Evolutionary conservation across 53 echinoderm and acorn worm genomes (phyloP).

Genomic region (Luidia sarsii): DNA sequence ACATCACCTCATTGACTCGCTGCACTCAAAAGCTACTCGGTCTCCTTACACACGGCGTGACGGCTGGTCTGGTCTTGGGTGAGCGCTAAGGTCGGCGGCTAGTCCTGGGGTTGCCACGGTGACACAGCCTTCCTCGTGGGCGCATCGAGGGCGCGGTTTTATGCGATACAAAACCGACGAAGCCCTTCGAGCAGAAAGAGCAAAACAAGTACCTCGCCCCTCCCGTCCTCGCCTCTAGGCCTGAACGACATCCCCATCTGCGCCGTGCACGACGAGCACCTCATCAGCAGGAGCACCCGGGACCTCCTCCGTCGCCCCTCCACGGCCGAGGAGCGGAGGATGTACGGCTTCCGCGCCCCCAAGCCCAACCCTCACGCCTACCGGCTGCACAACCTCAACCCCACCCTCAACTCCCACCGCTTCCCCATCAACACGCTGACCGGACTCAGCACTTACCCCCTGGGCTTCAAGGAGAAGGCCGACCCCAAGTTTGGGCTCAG

Average conservation of each 20-base stretch:
- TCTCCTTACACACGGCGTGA: too few species aligned
- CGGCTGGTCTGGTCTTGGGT: too few species aligned
- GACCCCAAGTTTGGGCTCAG: slow-evolving; percentile 73
- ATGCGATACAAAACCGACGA: too few species aligned
- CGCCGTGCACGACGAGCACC: slow-evolving; percentile 83
- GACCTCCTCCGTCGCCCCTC: slow-evolving; percentile 54
- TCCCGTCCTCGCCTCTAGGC: slow-evolving; percentile 64
- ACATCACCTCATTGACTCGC: too few species aligned
- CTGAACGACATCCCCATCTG: slow-evolving; percentile 87
- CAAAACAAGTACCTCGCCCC: too few species aligned
- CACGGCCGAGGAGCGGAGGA: slow-evolving; percentile 63
- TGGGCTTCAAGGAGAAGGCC: slow-evolving; percentile 83
- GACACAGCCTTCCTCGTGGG: too few species aligned
- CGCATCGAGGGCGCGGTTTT: too few species aligned
- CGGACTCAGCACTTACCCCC: slow-evolving; percentile 87
- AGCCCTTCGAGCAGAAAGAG: too few species aligned
- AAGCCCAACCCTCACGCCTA: slow-evolving; percentile 60
- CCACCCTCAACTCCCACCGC: slow-evolving; percentile 76
- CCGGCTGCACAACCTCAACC: slow-evolving; percentile 77
- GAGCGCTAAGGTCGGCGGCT: too few species aligned
- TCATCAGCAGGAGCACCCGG: slow-evolving; percentile 46
- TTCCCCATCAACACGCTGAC: slow-evolving; percentile 93
- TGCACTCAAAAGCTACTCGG: too few species aligned
- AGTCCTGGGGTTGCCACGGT: slow-evolving; percentile 3
- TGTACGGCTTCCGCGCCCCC: slow-evolving; percentile 78